phyloP scores from a whole-genome alignment of 2,888 invertebrate genomes.

The Parnassius glacialis region DNA sequence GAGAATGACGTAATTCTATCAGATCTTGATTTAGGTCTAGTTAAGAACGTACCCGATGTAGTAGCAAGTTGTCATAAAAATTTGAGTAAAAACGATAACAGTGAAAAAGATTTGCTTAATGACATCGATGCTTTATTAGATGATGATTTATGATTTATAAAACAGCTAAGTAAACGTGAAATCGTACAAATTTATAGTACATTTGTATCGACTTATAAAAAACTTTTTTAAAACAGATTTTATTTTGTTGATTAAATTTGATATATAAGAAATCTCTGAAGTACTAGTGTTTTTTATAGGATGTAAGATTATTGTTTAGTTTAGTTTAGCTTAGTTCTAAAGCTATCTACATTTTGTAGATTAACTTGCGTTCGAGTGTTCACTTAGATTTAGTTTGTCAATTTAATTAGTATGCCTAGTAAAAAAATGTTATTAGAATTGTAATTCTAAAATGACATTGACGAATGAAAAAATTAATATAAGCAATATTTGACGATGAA shows the following conservation, averaged over 20 bases:
- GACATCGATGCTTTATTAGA: constrained; percentile 57
- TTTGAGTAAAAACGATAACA: constrained; percentile 38
- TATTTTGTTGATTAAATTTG: neutral
- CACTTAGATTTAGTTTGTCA: neutral
- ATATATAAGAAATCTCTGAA: constrained; percentile 17
- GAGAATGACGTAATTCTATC: constrained; percentile 49
- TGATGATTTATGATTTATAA: constrained; percentile 58
- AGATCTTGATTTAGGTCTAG: constrained; percentile 54
- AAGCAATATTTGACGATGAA: neutral
- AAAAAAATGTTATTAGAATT: too few relatives aligned
- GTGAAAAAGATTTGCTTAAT: constrained; percentile 47
- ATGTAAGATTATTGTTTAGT: neutral
- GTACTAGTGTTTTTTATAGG: constrained; percentile 1
- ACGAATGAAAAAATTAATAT: neutral
- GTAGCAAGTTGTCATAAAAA: constrained; percentile 67
- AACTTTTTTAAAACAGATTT: neutral
- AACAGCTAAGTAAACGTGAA: neutral
- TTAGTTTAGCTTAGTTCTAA: neutral
- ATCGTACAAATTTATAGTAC: constrained; percentile 8
- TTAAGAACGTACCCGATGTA: constrained; percentile 68
- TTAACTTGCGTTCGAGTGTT: neutral
- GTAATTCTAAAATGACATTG: neutral
- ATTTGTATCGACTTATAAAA: constrained; percentile 3
- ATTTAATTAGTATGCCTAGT: too few relatives aligned
- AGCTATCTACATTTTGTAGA: constrained; percentile 20